Evolutionary conservation across 1,140 invertebrate genomes (phyloP).

Genomic region (Aphidius gifuensis): DNA sequence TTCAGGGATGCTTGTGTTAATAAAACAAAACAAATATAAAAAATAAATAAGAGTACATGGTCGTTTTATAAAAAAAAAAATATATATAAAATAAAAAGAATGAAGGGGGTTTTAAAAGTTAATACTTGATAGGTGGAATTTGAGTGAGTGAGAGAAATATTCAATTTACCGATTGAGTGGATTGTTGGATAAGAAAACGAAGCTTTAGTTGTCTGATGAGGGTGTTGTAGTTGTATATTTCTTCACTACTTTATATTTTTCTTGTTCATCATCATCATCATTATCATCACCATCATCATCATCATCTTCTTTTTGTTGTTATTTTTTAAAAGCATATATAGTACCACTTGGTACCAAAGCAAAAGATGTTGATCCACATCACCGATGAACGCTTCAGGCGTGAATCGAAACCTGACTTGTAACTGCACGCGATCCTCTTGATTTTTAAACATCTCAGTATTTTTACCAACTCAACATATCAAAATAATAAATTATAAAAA

Average conservation of each 20-base stretch:
- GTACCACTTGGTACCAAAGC: background rate
- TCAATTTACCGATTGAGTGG: constrained; percentile 23
- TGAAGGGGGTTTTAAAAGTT: background rate
- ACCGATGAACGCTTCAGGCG: constrained; percentile 9
- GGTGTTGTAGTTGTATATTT: constrained; percentile 3
- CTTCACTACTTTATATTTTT: constrained; percentile 8
- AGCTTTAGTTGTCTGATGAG: too few species aligned
- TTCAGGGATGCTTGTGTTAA: too few species aligned
- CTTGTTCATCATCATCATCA: constrained; percentile 28
- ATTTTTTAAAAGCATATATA: too few species aligned
- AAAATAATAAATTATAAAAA: too few species aligned
- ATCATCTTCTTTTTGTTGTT: background rate
- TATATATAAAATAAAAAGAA: constrained; percentile 1
- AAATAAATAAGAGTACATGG: background rate
- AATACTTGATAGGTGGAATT: constrained; percentile 9
- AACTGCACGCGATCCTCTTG: constrained; percentile 17
- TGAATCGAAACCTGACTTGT: constrained; percentile 15
- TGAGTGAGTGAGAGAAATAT: constrained; percentile 21
- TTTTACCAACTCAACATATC: too few species aligned
- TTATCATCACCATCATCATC: constrained; percentile 20
- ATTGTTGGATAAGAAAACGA: constrained; percentile 17
- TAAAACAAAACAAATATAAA: too few species aligned
- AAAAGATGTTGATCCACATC: constrained; percentile 16
- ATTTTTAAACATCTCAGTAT: too few species aligned
- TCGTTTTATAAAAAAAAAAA: background rate